Base-by-base conservation (phyloP, 2,113 vertebrate species). In the Phalacrocorax brasilianus region DNA sequence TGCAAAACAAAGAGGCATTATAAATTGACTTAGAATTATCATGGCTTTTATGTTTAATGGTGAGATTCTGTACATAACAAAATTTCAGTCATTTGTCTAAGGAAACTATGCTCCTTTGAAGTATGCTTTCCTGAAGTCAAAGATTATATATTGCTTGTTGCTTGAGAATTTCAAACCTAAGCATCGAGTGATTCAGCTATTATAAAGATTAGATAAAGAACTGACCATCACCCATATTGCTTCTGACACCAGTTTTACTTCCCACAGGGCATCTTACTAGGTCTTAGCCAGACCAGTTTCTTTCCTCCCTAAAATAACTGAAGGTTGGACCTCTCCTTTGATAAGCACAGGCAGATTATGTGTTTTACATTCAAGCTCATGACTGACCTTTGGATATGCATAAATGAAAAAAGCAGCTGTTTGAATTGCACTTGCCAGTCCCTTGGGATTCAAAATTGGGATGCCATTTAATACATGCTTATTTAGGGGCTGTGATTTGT, bases 341-440 rank as follows among this genome's bases (percentile, higher is more conserved):
- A 95, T 85, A 49, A 95, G 49, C 71, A 61, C 40, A 65, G 70
- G 62, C 89, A 91, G 89, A 88, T 96, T 95, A 89, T 93, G 53
- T 94, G 91, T 95, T 96, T 96, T 93, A 93, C 89, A 94, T 96
- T 97, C 93, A 87, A 91, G 89, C 77, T 93, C 71, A 91, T 95
- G 91, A 77, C 4, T 97, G 95, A 97, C 94, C 94, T 96, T 97
- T 92, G 87, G 67, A 95, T 21, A 94, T 50, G 74, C 84, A 83
- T 89, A 95, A 97, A 95, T 91, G 84, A 88, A 95, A 95, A 96
- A 94, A 88, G 32, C 73, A 76, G 96, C 88, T 92, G 77, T 95
- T 95, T 93, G 91, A 95, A 96, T 83, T 94, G 94, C 88, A 73
- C 86, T 94, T 88, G 88, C 12, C 30, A 63, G 71, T 86, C 94